Percentiles rank a stretch among this genome's conserved stretches.
These are phyloP conservation scores for Holothuria glaberrima DNA, from an alignment of 35 echinoderm and acorn worm genomes.

Conservation along the genomic window DNA sequence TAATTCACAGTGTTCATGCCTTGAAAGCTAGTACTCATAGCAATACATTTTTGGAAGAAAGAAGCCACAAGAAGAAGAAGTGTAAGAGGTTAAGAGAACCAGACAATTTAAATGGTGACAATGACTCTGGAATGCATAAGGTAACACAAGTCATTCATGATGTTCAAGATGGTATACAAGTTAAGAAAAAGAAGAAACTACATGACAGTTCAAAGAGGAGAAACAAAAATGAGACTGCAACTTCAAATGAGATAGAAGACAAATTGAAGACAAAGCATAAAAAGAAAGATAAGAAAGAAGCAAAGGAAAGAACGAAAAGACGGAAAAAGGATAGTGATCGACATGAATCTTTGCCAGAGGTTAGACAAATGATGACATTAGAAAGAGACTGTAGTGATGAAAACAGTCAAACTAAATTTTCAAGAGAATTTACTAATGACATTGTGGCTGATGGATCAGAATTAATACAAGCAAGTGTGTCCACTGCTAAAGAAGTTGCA, in stretches of 20 bases:
- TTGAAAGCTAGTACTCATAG: neutral
- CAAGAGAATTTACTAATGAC: neutral
- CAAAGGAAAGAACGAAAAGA: neutral
- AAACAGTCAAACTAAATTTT: neutral
- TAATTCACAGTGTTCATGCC: neutral
- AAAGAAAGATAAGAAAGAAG: neutral
- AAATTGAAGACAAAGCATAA: neutral
- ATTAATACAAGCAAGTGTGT: neutral
- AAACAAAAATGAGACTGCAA: neutral
- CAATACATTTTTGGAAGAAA: neutral
- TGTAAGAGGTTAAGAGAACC: neutral
- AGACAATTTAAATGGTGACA: neutral
- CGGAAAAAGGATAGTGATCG: neutral
- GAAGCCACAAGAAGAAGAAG: no score
- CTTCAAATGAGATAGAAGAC: neutral
- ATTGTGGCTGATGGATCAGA: neutral
- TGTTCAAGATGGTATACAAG: neutral
- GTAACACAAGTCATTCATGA: no score
- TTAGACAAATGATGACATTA: neutral
- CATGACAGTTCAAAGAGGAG: neutral
- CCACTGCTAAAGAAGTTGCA: neutral
- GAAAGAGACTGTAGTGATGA: neutral
- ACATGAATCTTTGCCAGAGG: neutral
- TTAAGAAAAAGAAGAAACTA: neutral
- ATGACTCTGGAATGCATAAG: no score